These are phyloP conservation scores for Laspeyria flexula DNA, from an alignment of 2,888 invertebrate species.

Conservation along the genomic window DNA sequence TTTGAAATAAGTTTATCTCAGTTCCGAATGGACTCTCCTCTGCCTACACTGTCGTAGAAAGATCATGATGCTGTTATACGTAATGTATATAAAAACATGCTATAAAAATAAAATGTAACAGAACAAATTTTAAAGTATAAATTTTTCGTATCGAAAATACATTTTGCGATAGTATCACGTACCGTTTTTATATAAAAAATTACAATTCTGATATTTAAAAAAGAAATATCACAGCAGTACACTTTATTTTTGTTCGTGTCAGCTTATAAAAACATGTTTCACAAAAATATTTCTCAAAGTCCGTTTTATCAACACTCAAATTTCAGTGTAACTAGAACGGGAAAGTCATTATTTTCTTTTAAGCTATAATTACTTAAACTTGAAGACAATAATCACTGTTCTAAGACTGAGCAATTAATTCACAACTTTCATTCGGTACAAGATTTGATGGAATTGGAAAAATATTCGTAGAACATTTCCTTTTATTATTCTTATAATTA, in stretches of 20 bases:
- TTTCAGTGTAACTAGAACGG: not conserved
- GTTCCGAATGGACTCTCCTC: too few species aligned
- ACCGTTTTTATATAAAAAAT: too few species aligned
- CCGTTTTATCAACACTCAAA: not conserved
- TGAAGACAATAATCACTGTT: constrained; percentile 4
- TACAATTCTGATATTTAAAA: too few species aligned
- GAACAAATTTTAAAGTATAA: too few species aligned
- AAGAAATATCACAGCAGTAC: not conserved
- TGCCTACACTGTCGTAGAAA: too few species aligned
- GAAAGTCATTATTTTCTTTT: constrained; percentile 2
- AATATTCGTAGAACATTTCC: not conserved
- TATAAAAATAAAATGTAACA: too few species aligned
- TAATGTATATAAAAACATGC: too few species aligned
- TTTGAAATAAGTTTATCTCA: too few species aligned
- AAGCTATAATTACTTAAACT: not conserved
- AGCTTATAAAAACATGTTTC: not conserved
- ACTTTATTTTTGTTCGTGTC: constrained; percentile 1
- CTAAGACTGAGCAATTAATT: not conserved
- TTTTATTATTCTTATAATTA: not conserved
- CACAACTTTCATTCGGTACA: not conserved
- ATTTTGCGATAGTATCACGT: too few species aligned
- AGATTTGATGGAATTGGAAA: not conserved
- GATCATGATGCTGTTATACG: too few species aligned
- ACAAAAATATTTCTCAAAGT: not conserved
- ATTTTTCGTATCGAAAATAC: too few species aligned